A percentile compares a stretch with the other conserved stretches of the same genome.
Evolutionary conservation across 2,888 invertebrate genomes (phyloP).

Genomic region (Macaria liturata): DNA sequence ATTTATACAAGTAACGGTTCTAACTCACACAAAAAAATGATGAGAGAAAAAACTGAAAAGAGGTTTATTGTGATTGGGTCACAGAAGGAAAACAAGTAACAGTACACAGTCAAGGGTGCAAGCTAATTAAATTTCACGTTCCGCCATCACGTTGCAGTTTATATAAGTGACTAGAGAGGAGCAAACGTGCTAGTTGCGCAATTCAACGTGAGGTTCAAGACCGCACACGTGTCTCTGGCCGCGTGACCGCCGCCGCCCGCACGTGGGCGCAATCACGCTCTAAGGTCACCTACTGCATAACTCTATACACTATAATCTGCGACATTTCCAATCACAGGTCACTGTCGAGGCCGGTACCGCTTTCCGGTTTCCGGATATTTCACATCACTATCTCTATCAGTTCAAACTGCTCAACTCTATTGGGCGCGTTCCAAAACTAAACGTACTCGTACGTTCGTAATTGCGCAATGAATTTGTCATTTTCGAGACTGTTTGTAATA

Average conservation of each 20-base stretch:
- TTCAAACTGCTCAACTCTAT: not conserved
- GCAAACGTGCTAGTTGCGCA: slow-evolving; percentile 73
- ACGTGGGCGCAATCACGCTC: slow-evolving; percentile 58
- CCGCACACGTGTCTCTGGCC: slow-evolving; percentile 68
- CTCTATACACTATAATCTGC: slow-evolving; percentile 12
- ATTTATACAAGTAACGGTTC: not conserved
- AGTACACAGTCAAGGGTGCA: slow-evolving; percentile 49
- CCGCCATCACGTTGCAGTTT: slow-evolving; percentile 74
- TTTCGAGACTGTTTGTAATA: not conserved
- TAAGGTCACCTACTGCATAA: slow-evolving; percentile 46
- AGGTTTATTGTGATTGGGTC: not conserved
- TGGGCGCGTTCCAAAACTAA: slow-evolving; percentile 14
- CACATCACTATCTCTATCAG: slow-evolving; percentile 3
- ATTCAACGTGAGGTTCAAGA: slow-evolving; percentile 79
- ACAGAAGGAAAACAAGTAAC: slow-evolving; percentile 11
- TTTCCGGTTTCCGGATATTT: slow-evolving; percentile 10
- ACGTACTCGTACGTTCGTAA: not conserved
- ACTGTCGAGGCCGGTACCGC: slow-evolving; percentile 8
- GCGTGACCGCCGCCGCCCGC: slow-evolving; percentile 62
- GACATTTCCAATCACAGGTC: slow-evolving; percentile 11
- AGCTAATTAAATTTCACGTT: slow-evolving; percentile 65
- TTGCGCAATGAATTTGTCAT: not conserved
- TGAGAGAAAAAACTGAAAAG: not conserved
- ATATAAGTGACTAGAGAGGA: slow-evolving; percentile 71
- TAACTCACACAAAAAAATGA: not conserved